Percentiles rank a stretch among this genome's conserved stretches.
These are phyloP conservation scores for Gopherus flavomarginatus DNA, from an alignment of 2,113 vertebrate species.

Conservation along the genomic window DNA sequence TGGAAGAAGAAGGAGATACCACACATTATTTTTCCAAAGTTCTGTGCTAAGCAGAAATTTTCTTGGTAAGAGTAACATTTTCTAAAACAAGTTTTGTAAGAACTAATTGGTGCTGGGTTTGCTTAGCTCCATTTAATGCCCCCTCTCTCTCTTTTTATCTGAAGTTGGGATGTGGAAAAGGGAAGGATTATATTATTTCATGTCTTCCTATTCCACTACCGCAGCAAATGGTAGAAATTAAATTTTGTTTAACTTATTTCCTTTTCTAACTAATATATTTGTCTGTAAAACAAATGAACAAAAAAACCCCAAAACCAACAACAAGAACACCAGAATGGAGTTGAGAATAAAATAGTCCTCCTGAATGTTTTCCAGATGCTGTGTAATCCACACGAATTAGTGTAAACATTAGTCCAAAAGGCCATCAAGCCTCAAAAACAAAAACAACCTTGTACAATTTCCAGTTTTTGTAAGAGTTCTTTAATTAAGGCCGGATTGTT, in stretches of 20 bases:
- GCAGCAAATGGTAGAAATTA: neutral
- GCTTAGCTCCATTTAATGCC: neutral
- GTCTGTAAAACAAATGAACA: neutral
- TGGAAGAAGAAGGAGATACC: neutral
- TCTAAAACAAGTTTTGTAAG: neutral
- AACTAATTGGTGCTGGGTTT: neutral
- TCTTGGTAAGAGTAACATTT: neutral
- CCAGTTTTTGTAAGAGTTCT: neutral
- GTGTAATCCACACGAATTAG: neutral
- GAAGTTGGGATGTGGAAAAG: neutral
- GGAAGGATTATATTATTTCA: neutral
- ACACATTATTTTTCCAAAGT: neutral
- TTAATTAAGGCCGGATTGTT: slow-evolving; percentile 23
- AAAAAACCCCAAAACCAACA: neutral
- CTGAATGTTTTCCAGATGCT: neutral
- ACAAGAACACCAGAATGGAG: neutral
- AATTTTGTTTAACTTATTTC: neutral
- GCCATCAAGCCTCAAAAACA: neutral
- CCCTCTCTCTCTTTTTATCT: neutral
- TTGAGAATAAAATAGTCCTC: neutral
- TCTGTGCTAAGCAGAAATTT: neutral
- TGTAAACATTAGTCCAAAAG: neutral
- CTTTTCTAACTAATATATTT: neutral
- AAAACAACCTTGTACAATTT: neutral
- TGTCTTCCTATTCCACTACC: neutral